Evolutionary conservation across 2,888 invertebrate genomes (phyloP), one percentile per base, ranked within the genome.

Genomic region (Aquatica leii): DNA sequence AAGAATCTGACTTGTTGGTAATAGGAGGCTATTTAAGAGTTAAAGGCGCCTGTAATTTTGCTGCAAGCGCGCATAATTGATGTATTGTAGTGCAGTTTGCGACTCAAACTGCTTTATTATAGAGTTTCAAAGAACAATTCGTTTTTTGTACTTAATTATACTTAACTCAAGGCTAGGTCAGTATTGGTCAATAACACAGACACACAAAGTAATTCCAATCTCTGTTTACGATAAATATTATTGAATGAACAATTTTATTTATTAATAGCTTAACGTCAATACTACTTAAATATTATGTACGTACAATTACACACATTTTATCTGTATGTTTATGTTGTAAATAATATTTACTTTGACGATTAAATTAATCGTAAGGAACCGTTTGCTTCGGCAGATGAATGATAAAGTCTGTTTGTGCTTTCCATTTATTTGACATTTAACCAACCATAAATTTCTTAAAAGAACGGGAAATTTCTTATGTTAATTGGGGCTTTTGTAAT

Each of bases 61-160:
- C 60, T 49, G 49, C 63, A 58, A 61, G 57, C 59, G 52, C 35
- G 46, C 48, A 65, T 66, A 68, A 69, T 68, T 61, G 64, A 67
- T 63, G 68, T 65, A 66, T 66, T 68, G 65, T 65, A 66, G 65
- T 62, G 62, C 64, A 64, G 61, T 70, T 69, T 65, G 68, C 68
- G 67, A 67, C 67, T 61, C 56, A 69, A 72, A 72, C 70, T 62
- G 69, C 71, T 69, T 68, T 69, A 71, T 73, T 69, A 71, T 52
- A 57, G 63, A 67, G 62, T 65, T 62, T 66, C 66, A 65, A 68
- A 65, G 64, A 65, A 67, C 52, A 64, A 57, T 40, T 52, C 43
- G 35, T 53, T 57, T 64, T 48, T 37, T 56, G 34, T 46, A 34
- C 50, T 59, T 65, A 65, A 65, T 65, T 62, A 48, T 55, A 55